Evolutionary conservation across 2,888 invertebrate genomes (phyloP).

Genomic region (Rhaphigaster nebulosa): DNA sequence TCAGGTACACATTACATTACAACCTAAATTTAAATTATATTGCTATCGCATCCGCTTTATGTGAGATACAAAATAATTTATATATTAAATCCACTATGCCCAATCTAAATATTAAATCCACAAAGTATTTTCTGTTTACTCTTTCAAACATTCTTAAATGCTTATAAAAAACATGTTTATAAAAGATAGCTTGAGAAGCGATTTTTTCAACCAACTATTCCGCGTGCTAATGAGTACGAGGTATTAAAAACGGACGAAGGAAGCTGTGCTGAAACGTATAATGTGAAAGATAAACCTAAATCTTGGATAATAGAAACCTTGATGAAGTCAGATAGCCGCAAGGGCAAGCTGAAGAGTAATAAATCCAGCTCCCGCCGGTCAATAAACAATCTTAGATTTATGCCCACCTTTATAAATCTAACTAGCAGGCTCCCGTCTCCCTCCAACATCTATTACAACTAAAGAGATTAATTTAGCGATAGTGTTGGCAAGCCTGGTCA

Average conservation of each 20-base stretch:
- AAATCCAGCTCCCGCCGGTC: background rate
- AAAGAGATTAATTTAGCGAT: background rate
- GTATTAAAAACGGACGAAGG: background rate
- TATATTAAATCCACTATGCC: no score
- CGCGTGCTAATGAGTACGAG: no score
- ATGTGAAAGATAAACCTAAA: background rate
- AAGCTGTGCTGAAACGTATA: background rate
- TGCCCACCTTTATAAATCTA: constrained; percentile 9
- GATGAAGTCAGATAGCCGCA: background rate
- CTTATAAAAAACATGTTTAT: no score
- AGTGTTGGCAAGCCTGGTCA: background rate
- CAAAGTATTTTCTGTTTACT: no score
- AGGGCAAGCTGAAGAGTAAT: background rate
- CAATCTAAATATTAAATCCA: no score
- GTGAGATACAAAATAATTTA: no score
- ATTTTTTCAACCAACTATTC: no score
- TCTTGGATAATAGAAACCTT: background rate
- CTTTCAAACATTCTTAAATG: no score
- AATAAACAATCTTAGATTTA: constrained; percentile 27
- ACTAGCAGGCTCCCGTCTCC: background rate
- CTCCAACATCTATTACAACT: background rate
- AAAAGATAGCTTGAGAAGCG: no score
- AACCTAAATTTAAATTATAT: no score
- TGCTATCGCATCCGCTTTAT: no score
- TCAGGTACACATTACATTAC: no score